Conservation (phyloP, 1,140 invertebrate genomes). For the Apis mellifera region Amel_HAv3.1 CM009944.2:8137001-8137500, state of each 20-base stretch:
- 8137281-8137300: constrained; percentile 46
- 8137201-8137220: too few species aligned
- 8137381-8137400: background rate
- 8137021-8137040: constrained; percentile 26
- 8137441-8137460: background rate
- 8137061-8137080: background rate
- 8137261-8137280: background rate
- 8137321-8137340: constrained; percentile 60
- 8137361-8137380: background rate
- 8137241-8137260: background rate
- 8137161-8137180: too few species aligned
- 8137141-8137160: too few species aligned
- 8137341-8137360: constrained; percentile 14
- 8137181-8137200: background rate
- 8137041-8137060: constrained; percentile 1
- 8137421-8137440: background rate
- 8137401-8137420: background rate
- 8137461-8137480: constrained; percentile 28
- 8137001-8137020: constrained; percentile 19
- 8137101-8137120: background rate
- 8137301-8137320: constrained; percentile 67
- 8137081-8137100: constrained; percentile 11
- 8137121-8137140: background rate
- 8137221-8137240: too few species aligned
- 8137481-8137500: constrained; percentile 48